These are phyloP conservation scores for Heteronetta atricapilla DNA, from an alignment of 2,113 vertebrate genomes.

Conservation along the genomic window DNA sequence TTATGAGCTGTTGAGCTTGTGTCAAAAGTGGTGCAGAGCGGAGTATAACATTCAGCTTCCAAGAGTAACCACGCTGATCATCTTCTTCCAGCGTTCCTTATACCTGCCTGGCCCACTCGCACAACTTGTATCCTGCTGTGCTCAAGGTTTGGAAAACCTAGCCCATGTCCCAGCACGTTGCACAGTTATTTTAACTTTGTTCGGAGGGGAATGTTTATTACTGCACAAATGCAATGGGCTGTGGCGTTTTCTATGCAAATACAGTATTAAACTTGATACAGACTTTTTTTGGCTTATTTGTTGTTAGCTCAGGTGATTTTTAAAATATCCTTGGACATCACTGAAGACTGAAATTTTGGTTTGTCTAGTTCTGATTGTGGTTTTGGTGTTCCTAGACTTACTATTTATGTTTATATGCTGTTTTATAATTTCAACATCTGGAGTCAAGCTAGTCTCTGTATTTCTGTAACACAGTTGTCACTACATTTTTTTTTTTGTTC, in stretches of 20 bases:
- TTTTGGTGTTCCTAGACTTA: not conserved
- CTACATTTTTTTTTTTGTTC: not conserved
- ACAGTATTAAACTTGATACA: not conserved
- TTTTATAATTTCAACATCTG: not conserved
- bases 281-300: not conserved
- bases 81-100: not conserved
- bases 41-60: not conserved
- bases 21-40: not conserved
- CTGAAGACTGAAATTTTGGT: not conserved
- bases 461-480: not conserved
- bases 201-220: not conserved
- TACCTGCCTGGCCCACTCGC: not conserved
- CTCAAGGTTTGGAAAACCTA: not conserved
- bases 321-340: not conserved
- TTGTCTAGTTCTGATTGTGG: not conserved
- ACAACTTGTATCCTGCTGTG: not conserved
- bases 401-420: not conserved
- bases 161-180: not conserved
- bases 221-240: not conserved
- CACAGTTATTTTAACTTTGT: not conserved
- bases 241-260: not conserved
- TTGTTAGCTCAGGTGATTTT: not conserved
- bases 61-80: not conserved
- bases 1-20: not conserved
- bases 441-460: not conserved